Evolutionary conservation across 35 echinoderm and acorn worm species (phyloP), one percentile per base, ranked within the genome.

Genomic region (Diadema setosum): DNA sequence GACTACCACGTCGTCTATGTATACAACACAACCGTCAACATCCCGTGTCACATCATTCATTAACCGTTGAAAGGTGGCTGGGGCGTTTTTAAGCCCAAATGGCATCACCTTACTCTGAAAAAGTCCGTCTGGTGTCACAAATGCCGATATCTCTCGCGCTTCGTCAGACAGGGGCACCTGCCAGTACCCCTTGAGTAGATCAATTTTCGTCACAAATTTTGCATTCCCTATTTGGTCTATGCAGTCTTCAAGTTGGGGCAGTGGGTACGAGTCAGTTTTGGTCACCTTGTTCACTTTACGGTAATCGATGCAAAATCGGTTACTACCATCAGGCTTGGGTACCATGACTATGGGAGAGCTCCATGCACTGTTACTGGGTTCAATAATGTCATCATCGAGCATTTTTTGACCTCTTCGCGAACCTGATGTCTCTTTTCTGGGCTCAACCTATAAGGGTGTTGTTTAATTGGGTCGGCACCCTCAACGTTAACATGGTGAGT

Each of bases 81-180:
- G 90, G 12, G 90, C 78, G 42, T 95, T 95, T 41, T 88, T 83
- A 58, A 95, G 82, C 12, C 88, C 93, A 83, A 95, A 95, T 24
- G 94, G 90, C 85, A 96, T 88, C 30, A 88, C 85, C 27, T 69
- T 80, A 43, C 83, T 92, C 20, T 88, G 65, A 42, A 39, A 96
- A 11, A 89, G 39, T 1, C 81, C 85, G 0, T 85, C 48, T 32
- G 80, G 81, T 24, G 94, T 96, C 18, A 46, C 50, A 40, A 96
- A 92, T 41, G 94, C 67, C 5, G 94, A 92, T 17, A 88, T 76
- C 15, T 76, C 17, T 24, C 61, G 55, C 1, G 87, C 88, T n/a
- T 32, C 30, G 31, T 86, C 55, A 31, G 84, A 69, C 16, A 88
- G 39, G 3, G 80, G 58, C 2, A 84, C 67, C 64, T 80, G 75